A percentile compares a stretch with the other conserved stretches of the same genome.
Evolutionary conservation across 1,140 invertebrate genomes (phyloP).

Genomic region (Zelostemma sp.): DNA sequence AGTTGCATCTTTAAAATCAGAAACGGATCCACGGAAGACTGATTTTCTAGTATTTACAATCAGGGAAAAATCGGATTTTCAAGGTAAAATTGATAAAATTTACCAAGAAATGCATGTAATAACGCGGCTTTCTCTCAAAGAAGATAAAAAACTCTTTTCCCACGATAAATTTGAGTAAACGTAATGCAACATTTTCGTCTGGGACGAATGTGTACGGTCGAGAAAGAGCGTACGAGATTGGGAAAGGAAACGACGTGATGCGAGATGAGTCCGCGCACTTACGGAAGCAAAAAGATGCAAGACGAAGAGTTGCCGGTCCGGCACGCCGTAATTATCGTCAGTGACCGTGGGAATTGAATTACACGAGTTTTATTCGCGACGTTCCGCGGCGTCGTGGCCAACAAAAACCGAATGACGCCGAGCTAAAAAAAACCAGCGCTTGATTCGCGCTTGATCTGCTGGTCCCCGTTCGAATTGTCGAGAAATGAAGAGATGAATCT

Average conservation of each 20-base stretch:
- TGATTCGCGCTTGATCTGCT: background rate
- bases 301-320: conserved; percentile 23
- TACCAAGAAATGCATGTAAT: too few species aligned
- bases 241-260: conserved; percentile 19
- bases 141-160: too few species aligned
- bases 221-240: conserved; percentile 28
- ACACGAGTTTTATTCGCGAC: conserved; percentile 59
- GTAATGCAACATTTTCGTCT: too few species aligned
- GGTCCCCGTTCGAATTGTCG: too few species aligned
- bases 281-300: conserved; percentile 31
- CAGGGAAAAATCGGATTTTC: too few species aligned
- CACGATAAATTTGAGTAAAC: too few species aligned
- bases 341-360: conserved; percentile 67
- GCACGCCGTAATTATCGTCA: conserved; percentile 60
- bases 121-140: too few species aligned
- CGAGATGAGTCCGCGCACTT: background rate
- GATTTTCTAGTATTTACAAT: too few species aligned
- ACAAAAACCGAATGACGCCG: conserved; percentile 37
- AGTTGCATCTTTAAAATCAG: too few species aligned
- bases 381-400: conserved; percentile 34
- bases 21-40: too few species aligned
- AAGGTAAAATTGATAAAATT: too few species aligned
- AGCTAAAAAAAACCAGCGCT: conserved; percentile 14
- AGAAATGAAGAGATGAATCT: background rate
- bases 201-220: background rate